A percentile compares a stretch with the other conserved stretches of the same genome.
These are phyloP conservation scores for Trachymyrmex septentrionalis DNA, from an alignment of 1,140 invertebrate species.

Conservation along the genomic window DNA sequence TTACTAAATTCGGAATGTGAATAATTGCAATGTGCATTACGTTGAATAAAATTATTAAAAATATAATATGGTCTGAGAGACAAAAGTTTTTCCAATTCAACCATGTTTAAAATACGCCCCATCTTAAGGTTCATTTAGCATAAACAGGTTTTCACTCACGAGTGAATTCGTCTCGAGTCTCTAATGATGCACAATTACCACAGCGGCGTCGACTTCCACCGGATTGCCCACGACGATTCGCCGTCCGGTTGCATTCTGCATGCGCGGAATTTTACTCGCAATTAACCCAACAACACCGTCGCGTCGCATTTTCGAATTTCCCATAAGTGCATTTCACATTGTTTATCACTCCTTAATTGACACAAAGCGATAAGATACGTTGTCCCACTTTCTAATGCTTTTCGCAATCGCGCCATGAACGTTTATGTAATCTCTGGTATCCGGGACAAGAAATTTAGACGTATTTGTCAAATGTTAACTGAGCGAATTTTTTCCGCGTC, in stretches of 20 bases:
- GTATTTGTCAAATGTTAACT: background rate
- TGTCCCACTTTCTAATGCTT: constrained; percentile 31
- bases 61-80: background rate
- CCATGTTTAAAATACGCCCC: background rate
- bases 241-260: background rate
- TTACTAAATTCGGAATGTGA: background rate
- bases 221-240: background rate
- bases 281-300: constrained; percentile 10
- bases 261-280: background rate
- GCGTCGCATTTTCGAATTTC: constrained; percentile 10
- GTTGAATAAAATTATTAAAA: constrained; percentile 1
- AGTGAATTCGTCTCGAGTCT: background rate
- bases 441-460: constrained; percentile 3
- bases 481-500: constrained; percentile 14
- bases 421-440: constrained; percentile 4
- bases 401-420: constrained; percentile 26
- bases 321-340: constrained; percentile 40
- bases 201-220: constrained; percentile 10
- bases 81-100: background rate
- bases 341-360: constrained; percentile 39
- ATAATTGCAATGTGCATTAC: background rate
- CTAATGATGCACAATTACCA: background rate
- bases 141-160: constrained; percentile 12
- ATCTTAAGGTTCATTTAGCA: constrained; percentile 1
- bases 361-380: constrained; percentile 31